Evolutionary conservation across 2,113 vertebrate species (phyloP).

Genomic region (Vimba vimba): DNA sequence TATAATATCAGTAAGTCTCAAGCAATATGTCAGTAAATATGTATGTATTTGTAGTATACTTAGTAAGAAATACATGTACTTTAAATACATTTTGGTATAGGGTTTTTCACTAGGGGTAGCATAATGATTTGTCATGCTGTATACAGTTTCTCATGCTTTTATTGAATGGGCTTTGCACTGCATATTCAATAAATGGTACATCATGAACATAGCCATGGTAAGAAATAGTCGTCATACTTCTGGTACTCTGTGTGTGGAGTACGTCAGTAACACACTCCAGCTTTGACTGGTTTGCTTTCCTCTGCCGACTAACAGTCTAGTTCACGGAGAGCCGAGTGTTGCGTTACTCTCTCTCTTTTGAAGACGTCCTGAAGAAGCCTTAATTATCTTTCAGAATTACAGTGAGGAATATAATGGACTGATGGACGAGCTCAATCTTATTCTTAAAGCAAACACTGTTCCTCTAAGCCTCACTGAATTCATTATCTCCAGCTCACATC

Average conservation of each 20-base stretch:
- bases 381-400: not conserved
- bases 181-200: not conserved
- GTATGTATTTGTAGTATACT: too few relatives aligned
- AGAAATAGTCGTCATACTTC: not conserved
- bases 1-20: too few relatives aligned
- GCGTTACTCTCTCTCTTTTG: not conserved
- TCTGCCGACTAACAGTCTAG: not conserved
- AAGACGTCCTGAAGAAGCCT: not conserved
- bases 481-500: slow-evolving; percentile 36
- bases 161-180: not conserved
- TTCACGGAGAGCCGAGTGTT: not conserved
- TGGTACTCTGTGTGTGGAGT: not conserved
- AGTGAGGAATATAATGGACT: not conserved
- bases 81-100: too few relatives aligned
- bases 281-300: not conserved
- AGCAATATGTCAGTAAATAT: too few relatives aligned
- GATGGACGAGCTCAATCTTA: slow-evolving; percentile 2
- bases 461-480: slow-evolving; percentile 41
- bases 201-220: not conserved
- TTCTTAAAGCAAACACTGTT: slow-evolving; percentile 47
- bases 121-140: not conserved
- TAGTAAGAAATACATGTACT: too few relatives aligned
- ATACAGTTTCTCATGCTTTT: not conserved
- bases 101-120: too few relatives aligned
- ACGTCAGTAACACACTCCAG: not conserved